These are phyloP conservation scores for Odocoileus hemionus DNA, from an alignment of 2,113 vertebrate genomes.

Conservation along the genomic window DNA sequence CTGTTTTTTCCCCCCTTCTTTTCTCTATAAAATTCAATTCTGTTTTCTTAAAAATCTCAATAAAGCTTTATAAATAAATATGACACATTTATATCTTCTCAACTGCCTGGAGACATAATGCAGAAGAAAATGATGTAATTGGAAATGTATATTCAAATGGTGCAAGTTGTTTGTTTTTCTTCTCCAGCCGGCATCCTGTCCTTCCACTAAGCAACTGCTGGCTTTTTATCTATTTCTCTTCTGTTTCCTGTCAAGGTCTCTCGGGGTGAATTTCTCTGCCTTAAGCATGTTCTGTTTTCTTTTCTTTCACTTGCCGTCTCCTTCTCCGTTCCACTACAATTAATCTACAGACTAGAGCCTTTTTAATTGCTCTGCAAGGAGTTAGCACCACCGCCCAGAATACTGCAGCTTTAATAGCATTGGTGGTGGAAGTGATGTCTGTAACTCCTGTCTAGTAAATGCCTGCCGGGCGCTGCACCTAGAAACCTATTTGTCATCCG, in stretches of 20 bases:
- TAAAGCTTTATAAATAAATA: conserved; percentile 56
- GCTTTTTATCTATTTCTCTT: background rate
- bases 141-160: background rate
- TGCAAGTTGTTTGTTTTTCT: background rate
- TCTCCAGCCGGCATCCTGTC: background rate
- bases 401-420: background rate
- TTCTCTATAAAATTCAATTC: background rate
- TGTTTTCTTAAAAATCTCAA: background rate
- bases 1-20: background rate
- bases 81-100: background rate
- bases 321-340: background rate
- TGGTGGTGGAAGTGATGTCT: background rate
- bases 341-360: background rate
- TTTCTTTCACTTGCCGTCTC: background rate
- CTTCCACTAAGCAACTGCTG: background rate
- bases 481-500: background rate
- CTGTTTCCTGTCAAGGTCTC: background rate
- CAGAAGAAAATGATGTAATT: conserved; percentile 25
- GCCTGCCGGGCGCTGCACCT: background rate
- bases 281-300: background rate
- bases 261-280: background rate
- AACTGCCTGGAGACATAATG: background rate
- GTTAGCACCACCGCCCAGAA: background rate
- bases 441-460: background rate
- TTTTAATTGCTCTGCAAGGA: background rate